Base-by-base conservation (phyloP, 2,888 invertebrate species). In the Aphrophora alni region DNA sequence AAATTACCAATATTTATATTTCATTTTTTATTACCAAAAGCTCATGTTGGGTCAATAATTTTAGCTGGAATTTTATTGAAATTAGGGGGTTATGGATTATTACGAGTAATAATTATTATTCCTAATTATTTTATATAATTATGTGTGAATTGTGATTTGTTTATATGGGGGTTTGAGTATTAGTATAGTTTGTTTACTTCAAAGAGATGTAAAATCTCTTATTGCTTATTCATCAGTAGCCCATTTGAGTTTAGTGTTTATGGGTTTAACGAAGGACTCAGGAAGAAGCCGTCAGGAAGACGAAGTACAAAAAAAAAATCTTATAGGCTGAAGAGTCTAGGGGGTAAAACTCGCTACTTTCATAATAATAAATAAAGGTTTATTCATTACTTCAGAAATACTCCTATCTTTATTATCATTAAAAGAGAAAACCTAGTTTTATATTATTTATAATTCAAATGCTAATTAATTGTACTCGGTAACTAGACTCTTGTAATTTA, bases 11-110 rank as follows among this genome's bases (percentile, higher is more conserved):
- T 93, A n/a, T 94, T 91, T 92, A 89, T 92, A 87, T 87, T 92
- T 88, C 93, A 94, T 91, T 89, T 93, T 86, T 94, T 93, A 87
- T 87, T 94, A 33, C 93, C 93, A 82, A 93, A 93, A 78, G 94
- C 94, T 88, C 94, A 94, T 92, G 93, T 94, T 0, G 94, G 94
- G 0, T 94, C 93, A 1, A 94, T 94, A 89, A 92, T 94, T 91
- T 92, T 94, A 88, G 94, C 93, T 0, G 93, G 92, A 0, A 89
- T 94, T 88, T 90, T 94, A 86, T 90, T 95, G 88, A 94, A 94
- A 87, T 90, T 94, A 89, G 94, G 94, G 0, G 92, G 93, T 0
- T 94, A 93, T 89, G 93, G 93, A 0, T 85, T 94, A 86, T 87
- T 93, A 81, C 93, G 93, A 0, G 84, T 91, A 85, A 87, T 91